Evolutionary conservation across 2,888 invertebrate genomes (phyloP), one percentile per base, ranked within the genome.

Genomic region (Capitulum mitella): DNA sequence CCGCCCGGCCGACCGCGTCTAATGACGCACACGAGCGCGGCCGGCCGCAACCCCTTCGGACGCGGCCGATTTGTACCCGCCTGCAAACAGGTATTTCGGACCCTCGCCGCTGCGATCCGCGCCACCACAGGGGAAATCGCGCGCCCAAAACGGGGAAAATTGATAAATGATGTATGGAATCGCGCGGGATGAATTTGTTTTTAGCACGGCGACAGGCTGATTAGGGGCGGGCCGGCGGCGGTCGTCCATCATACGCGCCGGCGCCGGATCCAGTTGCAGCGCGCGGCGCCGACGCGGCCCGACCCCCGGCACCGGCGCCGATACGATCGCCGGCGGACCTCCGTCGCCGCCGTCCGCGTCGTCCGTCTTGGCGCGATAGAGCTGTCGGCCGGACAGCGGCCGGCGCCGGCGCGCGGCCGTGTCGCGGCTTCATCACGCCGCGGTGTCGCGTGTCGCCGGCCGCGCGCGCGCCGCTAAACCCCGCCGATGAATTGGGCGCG

Each of bases 111-210:
- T n/a, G 54, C 26, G 32, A 32, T 51, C n/a, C n/a, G n/a, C 29
- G 10, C 3, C 8, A n/a, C 5, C 1, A 1, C 2, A 37, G 70
- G 32, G 32, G 1, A 32, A 32, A 16, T 14, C 61, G 32, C 61
- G 0, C 3, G 61, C 32, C 3, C 32, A 32, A 32, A 12, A 22
- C 5, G 70, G 70, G 70, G 70, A 37, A 70, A 70, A 70, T 22
- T 70, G 70, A 70, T 70, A 70, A 70, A 70, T 70, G 70, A 70
- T 70, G 37, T 22, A 8, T 37, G 70, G 34, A 12, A 22, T n/a
- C 22, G 32, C 19, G 70, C 34, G 70, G 70, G 70, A 61, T 12
- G 61, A 32, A 37, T 70, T 70, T 70, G 70, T 70, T 70, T 37
- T 37, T 70, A 37, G 70, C 70, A 26, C 70, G 37, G 37, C 70